Evolutionary conservation across 2,888 invertebrate genomes (phyloP), one percentile per base, ranked within the genome.

Genomic region (Caenorhabditis sp.): DNA sequence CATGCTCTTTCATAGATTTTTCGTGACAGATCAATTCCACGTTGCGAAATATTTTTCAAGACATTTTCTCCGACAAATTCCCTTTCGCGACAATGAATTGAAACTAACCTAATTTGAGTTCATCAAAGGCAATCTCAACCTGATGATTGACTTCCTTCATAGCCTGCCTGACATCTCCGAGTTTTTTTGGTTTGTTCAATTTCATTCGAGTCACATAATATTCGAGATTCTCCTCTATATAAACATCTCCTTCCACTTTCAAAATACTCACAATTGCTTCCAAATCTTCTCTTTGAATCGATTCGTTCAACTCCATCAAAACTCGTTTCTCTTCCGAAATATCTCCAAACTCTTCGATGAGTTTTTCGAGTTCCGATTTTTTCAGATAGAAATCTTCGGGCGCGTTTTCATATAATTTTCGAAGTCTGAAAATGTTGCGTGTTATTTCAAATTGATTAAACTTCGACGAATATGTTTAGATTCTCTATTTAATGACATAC

Each of bases 301-400:
- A 58, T 21, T 55, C 62, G 49, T 66, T 73, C n/a, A 74, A 37
- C 24, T 76, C 76, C 17, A 76, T 37, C n/a, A 76, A 54, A 53
- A 58, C 10, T 23, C 77, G 62, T 49, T 69, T 59, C 24, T 79
- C 79, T 1, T 70, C 63, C 0, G 77, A 69, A 8, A 80, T 63
- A 1, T 69, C 68, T 1, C 69, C 70, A 59, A 78, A 80, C 23
- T 80, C 80, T 4, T 43, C 26, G 27, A 82, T 58, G 12, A 80
- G 67, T 0, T 53, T n/a, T 17, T 58, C 58, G 17, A 82, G 71
- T 19, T 82, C 69, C 21, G 70, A 60, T 12, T 60, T 61, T 49
- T 58, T 62, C 37, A 82, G 43, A 60, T 73, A 82, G 10, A 66
- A 82, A n/a, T 69, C 61, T 1, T 62, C 65, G 17, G 58, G 49